Base-by-base conservation (phyloP, 1,140 invertebrate species). In the Tetranychus cinnabarinus region DNA sequence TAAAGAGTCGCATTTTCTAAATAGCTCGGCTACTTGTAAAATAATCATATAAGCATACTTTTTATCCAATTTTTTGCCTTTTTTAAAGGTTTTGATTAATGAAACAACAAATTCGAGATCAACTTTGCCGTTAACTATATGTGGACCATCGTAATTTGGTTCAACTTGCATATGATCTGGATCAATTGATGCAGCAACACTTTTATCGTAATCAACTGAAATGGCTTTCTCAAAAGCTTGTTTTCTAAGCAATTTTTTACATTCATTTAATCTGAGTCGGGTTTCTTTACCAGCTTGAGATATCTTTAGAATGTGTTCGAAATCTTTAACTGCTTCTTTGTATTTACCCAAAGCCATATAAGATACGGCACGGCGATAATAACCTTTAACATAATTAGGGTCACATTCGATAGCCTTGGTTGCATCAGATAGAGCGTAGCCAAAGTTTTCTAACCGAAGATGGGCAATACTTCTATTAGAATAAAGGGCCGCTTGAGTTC, bases 261-360 rank as follows among this genome's bases (percentile, higher is more conserved):
- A 98, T 76, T 97, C 93, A 47, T 77, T 81, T 69, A 77, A 96
- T 72, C 97, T 98, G n/a, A 81, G 67, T 73, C 85, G 85, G 10
- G 91, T 91, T 77, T 97, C 91, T 72, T 85, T 85, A 73, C 98
- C 90, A 73, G 82, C 88, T 64, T 93, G 95, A 64, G 82, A 77
- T 56, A 83, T 82, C 77, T 88, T 93, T 48, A 81, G 82, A 75
- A 93, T 91, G 72, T 85, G 83, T 80, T 97, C 89, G 76, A 90
- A 97, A 77, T 98, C 93, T 73, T 84, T 88, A 56, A 97, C 77
- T 1, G 96, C 95, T 71, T 86, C 74, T 76, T 96, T 97, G 71
- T 92, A 97, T 76, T 96, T 97, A 64, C 92, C 91, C 66, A 98
- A 73, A 37, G 91, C 89, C 92, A 98, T 97, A 67, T 95, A 81